Evolutionary conservation across 2,797 vertebrate species (phyloP).

Genomic region (Lepilemur ruficaudatus): DNA sequence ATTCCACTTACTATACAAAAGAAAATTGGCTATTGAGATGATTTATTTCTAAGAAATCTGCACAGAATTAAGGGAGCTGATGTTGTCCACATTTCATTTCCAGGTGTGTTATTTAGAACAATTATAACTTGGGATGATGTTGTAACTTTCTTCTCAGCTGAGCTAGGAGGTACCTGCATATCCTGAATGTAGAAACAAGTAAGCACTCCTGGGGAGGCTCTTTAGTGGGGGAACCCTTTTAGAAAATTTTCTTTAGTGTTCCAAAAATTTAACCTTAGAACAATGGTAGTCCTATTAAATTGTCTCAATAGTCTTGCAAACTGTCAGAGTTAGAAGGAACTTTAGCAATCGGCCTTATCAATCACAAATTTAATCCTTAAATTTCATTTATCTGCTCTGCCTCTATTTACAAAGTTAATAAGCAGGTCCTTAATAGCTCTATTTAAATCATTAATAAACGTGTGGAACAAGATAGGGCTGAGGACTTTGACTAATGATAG

Average conservation of each 20-base stretch:
- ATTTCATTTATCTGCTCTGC: not conserved
- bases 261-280: constrained; percentile 9
- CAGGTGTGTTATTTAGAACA: not conserved
- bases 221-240: not conserved
- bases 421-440: not conserved
- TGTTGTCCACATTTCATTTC: not conserved
- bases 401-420: not conserved
- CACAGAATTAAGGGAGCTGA: not conserved
- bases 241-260: not conserved
- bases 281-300: not conserved
- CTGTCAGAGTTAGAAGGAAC: not conserved
- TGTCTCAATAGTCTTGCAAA: not conserved
- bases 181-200: not conserved
- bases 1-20: not conserved
- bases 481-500: not conserved
- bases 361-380: not conserved
- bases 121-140: not conserved
- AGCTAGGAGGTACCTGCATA: not conserved
- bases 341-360: not conserved
- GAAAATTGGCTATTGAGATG: not conserved
- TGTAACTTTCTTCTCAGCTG: not conserved
- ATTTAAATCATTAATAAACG: not conserved
- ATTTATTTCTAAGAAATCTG: constrained; percentile 31
- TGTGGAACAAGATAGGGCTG: not conserved
- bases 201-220: rapidly evolving